Conservation (phyloP, 2,888 invertebrate species). For the Leucophenga montana region DNA sequence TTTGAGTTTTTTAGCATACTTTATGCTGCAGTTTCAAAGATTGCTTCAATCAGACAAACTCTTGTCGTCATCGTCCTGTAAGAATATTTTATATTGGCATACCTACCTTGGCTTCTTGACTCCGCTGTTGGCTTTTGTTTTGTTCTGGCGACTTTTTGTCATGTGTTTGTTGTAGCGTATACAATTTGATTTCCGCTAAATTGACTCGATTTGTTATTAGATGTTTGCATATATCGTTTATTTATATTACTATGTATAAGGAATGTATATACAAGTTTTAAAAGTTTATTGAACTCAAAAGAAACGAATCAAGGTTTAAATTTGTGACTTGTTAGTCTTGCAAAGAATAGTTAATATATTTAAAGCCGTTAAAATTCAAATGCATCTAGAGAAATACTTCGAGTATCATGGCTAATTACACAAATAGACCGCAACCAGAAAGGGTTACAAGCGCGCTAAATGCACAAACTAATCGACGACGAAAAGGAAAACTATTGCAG, state of each 20-base stretch:
- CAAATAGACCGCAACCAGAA: neutral
- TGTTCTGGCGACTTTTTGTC: neutral
- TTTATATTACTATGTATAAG: slow-evolving; percentile 37
- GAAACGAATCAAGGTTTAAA: too few relatives aligned
- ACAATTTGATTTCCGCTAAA: slow-evolving; percentile 57
- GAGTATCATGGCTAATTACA: slow-evolving; percentile 14
- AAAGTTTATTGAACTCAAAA: slow-evolving; percentile 27
- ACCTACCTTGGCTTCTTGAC: slow-evolving; percentile 10
- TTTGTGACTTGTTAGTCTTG: too few relatives aligned
- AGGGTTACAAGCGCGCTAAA: neutral
- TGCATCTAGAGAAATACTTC: neutral
- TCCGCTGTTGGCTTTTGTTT: slow-evolving; percentile 2
- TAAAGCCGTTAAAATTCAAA: slow-evolving; percentile 20
- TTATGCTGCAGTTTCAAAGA: slow-evolving; percentile 7
- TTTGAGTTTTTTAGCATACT: slow-evolving; percentile 25
- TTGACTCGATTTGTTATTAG: slow-evolving; percentile 55
- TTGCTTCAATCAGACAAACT: slow-evolving; percentile 6
- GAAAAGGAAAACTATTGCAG: slow-evolving; percentile 12
- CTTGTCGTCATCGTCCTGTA: neutral
- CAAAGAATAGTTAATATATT: neutral
- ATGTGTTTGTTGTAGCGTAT: slow-evolving; percentile 29
- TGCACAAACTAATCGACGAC: neutral
- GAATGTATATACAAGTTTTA: slow-evolving; percentile 7
- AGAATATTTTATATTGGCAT: slow-evolving; percentile 16
- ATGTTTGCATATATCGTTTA: slow-evolving; percentile 44